Percentiles rank a stretch among this genome's conserved stretches.
Conservation (phyloP, 2,888 invertebrate genomes). For the Argyresthia albistria region DNA sequence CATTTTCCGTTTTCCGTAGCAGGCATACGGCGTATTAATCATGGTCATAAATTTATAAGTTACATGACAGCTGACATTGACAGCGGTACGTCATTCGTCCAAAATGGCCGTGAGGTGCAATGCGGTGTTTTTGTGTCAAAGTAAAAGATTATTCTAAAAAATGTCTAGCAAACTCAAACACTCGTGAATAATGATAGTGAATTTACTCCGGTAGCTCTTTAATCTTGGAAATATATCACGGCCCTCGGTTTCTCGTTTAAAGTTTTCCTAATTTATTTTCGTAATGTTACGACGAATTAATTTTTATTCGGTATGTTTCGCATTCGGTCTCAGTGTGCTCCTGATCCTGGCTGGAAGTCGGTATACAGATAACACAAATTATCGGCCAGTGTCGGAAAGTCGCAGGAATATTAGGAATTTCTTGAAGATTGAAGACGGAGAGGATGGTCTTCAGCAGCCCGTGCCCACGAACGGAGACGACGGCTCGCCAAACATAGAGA, state of each 20-base stretch:
- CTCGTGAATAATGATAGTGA: conserved; percentile 47
- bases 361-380: conserved; percentile 66
- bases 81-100: conserved; percentile 20
- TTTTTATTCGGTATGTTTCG: conserved; percentile 67
- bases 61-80: neutral
- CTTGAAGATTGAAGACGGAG: conserved; percentile 74
- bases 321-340: conserved; percentile 64
- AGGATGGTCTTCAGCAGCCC: conserved; percentile 33
- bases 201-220: conserved; percentile 40
- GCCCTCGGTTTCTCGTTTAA: conserved; percentile 6
- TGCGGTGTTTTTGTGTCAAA: conserved; percentile 70
- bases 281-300: conserved; percentile 67
- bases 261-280: conserved; percentile 32
- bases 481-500: conserved; percentile 45
- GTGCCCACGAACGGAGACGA: conserved; percentile 49
- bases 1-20: no score
- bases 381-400: conserved; percentile 55
- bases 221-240: conserved; percentile 22
- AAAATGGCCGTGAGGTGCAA: conserved; percentile 55
- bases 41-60: no score
- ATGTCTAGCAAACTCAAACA: conserved; percentile 42
- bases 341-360: conserved; percentile 68
- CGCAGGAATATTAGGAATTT: conserved; percentile 61
- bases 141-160: conserved; percentile 33
- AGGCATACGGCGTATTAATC: no score